Conservation (phyloP, 2,888 invertebrate genomes). For the Cylloceria caligata region DNA sequence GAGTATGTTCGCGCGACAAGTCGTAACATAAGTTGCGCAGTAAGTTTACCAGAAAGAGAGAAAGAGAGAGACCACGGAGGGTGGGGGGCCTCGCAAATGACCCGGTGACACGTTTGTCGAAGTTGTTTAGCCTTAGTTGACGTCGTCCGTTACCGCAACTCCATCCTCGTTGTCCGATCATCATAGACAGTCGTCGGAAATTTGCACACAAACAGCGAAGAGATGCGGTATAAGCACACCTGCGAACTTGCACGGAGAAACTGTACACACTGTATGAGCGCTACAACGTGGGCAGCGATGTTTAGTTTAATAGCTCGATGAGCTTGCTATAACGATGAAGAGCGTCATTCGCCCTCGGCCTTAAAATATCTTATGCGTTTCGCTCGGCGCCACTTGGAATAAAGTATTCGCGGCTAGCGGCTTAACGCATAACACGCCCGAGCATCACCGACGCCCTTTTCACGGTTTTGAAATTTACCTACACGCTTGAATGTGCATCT, state of each 20-base stretch:
- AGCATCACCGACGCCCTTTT: constrained; percentile 17
- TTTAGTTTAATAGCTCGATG: constrained; percentile 55
- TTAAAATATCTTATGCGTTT: constrained; percentile 40
- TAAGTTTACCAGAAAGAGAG: constrained; percentile 8
- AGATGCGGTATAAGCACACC: constrained; percentile 30
- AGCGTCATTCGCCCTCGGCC: constrained; percentile 45
- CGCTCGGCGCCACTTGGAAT: constrained; percentile 39
- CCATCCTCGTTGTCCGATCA: constrained; percentile 1
- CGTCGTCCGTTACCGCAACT: constrained; percentile 41
- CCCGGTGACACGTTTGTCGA: constrained; percentile 61
- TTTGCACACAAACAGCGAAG: constrained; percentile 35
- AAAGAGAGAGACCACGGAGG: constrained; percentile 8
- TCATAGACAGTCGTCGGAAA: constrained; percentile 32
- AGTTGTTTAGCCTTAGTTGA: constrained; percentile 27
- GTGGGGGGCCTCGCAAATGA: constrained; percentile 39
- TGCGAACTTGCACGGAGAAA: constrained; percentile 19
- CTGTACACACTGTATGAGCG: neutral
- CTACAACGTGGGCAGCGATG: constrained; percentile 48
- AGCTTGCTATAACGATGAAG: constrained; percentile 2
- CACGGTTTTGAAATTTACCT: constrained; percentile 21
- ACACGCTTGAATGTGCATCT: constrained; percentile 35
- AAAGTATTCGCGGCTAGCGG: neutral
- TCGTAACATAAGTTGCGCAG: constrained; percentile 48
- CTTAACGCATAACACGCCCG: constrained; percentile 5
- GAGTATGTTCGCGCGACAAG: constrained; percentile 13